Evolutionary conservation across 2,888 invertebrate species (phyloP).

Genomic region (Polydrusus pterygomalis): DNA sequence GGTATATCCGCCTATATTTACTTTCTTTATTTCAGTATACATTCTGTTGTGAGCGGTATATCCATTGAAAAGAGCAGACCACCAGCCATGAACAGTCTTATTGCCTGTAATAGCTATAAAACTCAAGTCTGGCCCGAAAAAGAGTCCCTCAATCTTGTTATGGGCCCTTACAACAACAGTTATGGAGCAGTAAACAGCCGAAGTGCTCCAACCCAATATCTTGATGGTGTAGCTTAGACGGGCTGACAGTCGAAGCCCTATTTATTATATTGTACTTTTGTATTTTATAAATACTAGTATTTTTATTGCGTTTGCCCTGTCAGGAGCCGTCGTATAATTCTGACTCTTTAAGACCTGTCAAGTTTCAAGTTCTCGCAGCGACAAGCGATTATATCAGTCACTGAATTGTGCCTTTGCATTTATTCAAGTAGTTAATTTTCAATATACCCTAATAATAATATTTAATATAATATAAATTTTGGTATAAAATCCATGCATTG

Average conservation of each 20-base stretch:
- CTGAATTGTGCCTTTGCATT: too few relatives aligned
- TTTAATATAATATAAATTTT: too few relatives aligned
- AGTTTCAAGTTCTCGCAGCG: too few relatives aligned
- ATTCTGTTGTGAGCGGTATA: slow-evolving; percentile 73
- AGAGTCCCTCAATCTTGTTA: slow-evolving; percentile 64
- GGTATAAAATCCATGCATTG: too few relatives aligned
- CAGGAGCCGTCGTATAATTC: too few relatives aligned
- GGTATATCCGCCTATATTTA: too few relatives aligned
- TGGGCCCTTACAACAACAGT: slow-evolving; percentile 75
- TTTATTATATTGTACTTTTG: slow-evolving; percentile 5
- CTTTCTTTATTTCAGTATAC: slow-evolving; percentile 63
- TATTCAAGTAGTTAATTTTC: too few relatives aligned
- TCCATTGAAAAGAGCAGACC: slow-evolving; percentile 80
- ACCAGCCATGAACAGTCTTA: slow-evolving; percentile 84
- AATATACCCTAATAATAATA: too few relatives aligned
- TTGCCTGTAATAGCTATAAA: slow-evolving; percentile 85
- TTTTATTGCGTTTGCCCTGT: neutral
- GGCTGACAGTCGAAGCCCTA: too few relatives aligned
- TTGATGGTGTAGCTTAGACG: slow-evolving; percentile 64
- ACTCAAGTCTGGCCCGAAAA: slow-evolving; percentile 76
- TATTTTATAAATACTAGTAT: slow-evolving; percentile 4
- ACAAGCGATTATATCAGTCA: too few relatives aligned
- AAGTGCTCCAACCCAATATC: slow-evolving; percentile 59
- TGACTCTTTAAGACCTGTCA: too few relatives aligned
- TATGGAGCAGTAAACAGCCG: slow-evolving; percentile 73